phyloP scores from a whole-genome alignment of 2,113 vertebrate species.

The Hypanus sabinus region DNA sequence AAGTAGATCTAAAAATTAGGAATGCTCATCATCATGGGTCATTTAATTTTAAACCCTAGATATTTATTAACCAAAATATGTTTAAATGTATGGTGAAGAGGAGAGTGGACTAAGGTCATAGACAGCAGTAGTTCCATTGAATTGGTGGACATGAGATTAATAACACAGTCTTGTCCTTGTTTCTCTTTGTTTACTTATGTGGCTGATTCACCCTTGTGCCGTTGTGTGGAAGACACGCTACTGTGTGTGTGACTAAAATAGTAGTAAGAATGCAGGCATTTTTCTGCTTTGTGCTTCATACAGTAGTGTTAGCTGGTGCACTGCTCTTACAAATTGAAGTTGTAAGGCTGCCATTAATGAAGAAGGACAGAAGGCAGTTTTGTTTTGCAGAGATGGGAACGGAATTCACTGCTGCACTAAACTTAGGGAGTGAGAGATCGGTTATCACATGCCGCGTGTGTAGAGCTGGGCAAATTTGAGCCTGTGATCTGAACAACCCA shows the following conservation, averaged over 20 bases:
- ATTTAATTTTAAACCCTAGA: too few species aligned
- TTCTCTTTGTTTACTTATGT: too few species aligned
- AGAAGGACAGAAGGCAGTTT: not conserved
- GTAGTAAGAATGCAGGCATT: not conserved
- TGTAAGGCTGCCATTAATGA: not conserved
- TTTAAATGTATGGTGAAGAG: too few species aligned
- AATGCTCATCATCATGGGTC: too few species aligned
- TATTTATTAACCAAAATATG: too few species aligned
- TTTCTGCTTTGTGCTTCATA: not conserved
- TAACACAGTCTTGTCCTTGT: too few species aligned
- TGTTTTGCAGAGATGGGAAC: not conserved
- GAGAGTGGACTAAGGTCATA: too few species aligned
- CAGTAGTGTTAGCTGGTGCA: not conserved
- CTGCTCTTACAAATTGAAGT: not conserved
- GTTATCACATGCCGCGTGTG: not conserved
- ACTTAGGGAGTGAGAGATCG: not conserved
- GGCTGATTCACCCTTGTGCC: not conserved
- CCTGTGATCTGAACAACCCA: not conserved
- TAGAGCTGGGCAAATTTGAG: not conserved
- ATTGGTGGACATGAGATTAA: too few species aligned
- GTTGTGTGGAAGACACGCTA: not conserved
- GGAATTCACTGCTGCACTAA: not conserved
- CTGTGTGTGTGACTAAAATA: not conserved
- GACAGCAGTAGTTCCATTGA: too few species aligned
- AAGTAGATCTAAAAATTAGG: too few species aligned